Conservation (phyloP, 2,113 vertebrate species). For the Tupaia tana region DNA sequence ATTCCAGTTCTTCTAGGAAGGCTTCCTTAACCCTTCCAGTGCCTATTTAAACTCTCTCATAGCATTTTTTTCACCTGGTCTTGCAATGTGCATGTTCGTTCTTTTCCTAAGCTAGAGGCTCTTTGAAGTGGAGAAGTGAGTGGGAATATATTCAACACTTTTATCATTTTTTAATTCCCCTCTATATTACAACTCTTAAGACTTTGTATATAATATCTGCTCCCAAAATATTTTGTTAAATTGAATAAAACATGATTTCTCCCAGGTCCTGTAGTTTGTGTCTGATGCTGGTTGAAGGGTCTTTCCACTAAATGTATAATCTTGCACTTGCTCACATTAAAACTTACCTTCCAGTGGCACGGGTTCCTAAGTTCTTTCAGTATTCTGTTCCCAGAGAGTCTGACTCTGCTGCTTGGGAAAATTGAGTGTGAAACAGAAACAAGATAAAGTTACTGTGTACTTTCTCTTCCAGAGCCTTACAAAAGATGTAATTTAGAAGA, state of each 20-base stretch:
- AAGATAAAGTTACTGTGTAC: not conserved
- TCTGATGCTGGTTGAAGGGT: not conserved
- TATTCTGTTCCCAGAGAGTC: not conserved
- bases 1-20: not conserved
- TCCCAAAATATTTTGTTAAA: not conserved
- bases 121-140: not conserved
- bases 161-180: not conserved
- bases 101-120: not conserved
- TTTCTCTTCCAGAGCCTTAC: not conserved
- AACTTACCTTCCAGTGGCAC: not conserved
- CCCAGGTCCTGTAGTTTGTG: not conserved
- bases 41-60: not conserved
- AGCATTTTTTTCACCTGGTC: not conserved
- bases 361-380: not conserved
- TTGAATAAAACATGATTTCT: not conserved
- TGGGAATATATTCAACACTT: not conserved
- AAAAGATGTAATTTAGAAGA: not conserved
- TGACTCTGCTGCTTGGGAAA: constrained; percentile 7
- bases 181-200: constrained; percentile 20
- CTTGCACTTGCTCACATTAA: constrained; percentile 10
- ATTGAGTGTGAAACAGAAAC: constrained; percentile 31
- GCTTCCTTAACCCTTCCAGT: not conserved
- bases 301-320: not conserved
- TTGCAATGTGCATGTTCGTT: not conserved
- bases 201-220: not conserved